Percentiles rank a stretch among this genome's conserved stretches.
phyloP scores from a whole-genome alignment of 2,888 invertebrate species.

The Xestia rhomboidea region DNA sequence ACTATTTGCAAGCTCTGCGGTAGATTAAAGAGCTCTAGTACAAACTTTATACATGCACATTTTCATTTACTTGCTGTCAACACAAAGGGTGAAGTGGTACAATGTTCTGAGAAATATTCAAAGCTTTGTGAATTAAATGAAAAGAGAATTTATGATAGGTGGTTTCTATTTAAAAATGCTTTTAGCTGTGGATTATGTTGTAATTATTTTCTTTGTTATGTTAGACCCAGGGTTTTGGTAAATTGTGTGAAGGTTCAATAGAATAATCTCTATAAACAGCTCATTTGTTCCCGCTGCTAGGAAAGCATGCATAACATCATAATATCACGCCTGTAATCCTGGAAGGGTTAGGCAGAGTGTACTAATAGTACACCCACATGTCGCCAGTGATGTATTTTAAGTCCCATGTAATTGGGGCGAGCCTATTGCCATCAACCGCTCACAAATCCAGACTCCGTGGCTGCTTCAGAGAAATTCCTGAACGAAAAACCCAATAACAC shows the following conservation, averaged over 20 bases:
- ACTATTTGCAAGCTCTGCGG: conserved; percentile 47
- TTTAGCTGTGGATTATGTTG: not conserved
- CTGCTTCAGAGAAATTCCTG: too few species aligned
- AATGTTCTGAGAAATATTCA: conserved; percentile 33
- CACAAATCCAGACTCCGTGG: too few species aligned
- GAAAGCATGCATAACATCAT: too few species aligned
- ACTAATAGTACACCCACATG: too few species aligned
- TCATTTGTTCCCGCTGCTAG: not conserved
- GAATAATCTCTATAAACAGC: not conserved
- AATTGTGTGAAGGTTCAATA: not conserved
- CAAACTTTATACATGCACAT: conserved; percentile 47
- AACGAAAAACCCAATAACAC: too few species aligned
- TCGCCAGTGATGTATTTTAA: too few species aligned
- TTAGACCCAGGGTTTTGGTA: too few species aligned
- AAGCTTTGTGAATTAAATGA: conserved; percentile 23
- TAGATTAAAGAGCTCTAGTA: conserved; percentile 45
- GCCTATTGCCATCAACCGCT: too few species aligned
- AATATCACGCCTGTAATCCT: too few species aligned
- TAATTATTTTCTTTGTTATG: not conserved
- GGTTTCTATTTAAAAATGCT: conserved; percentile 12
- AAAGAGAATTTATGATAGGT: not conserved
- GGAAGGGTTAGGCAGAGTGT: too few species aligned
- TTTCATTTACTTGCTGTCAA: conserved; percentile 43
- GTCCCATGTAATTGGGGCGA: too few species aligned
- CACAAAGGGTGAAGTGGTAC: conserved; percentile 32